A percentile compares a stretch with the other conserved stretches of the same genome.
phyloP scores from a whole-genome alignment of 2,797 vertebrate species.

The Cercopithecus hamlyni region DNA sequence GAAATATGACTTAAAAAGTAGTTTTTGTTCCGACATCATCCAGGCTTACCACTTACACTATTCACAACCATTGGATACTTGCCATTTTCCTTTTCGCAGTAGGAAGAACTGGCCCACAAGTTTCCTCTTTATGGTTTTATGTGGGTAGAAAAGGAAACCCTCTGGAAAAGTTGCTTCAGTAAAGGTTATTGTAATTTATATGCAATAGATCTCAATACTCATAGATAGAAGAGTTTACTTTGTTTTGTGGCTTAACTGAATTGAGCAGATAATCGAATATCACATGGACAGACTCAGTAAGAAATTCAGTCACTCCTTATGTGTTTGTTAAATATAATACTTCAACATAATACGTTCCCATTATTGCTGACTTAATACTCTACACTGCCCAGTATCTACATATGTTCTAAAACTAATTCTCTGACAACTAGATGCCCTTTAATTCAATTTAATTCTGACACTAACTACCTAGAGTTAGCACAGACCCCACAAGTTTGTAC shows the following conservation, averaged over 20 bases:
- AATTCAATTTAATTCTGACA: background rate
- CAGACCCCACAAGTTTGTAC: background rate
- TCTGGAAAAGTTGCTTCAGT: conserved; percentile 58
- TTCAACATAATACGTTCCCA: background rate
- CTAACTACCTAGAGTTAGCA: background rate
- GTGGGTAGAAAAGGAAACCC: conserved; percentile 46
- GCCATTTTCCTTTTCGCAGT: conserved; percentile 58
- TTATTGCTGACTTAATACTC: background rate
- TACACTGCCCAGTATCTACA: background rate
- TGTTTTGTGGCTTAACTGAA: conserved; percentile 19
- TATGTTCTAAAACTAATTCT: background rate
- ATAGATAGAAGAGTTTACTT: background rate
- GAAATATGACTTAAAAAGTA: conserved; percentile 55
- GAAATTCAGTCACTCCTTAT: background rate
- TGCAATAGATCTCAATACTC: background rate
- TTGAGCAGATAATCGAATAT: background rate
- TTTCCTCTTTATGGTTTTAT: conserved; percentile 55
- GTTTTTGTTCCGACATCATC: conserved; percentile 37
- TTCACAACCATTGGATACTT: conserved; percentile 35
- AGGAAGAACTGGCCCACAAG: conserved; percentile 39
- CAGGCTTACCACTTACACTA: conserved; percentile 28
- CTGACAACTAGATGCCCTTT: background rate
- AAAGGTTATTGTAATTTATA: conserved; percentile 47
- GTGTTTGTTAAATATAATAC: background rate
- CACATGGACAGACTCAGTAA: background rate